phyloP scores from a whole-genome alignment of 2,888 invertebrate genomes.

The Steinernema hermaphroditum region DNA sequence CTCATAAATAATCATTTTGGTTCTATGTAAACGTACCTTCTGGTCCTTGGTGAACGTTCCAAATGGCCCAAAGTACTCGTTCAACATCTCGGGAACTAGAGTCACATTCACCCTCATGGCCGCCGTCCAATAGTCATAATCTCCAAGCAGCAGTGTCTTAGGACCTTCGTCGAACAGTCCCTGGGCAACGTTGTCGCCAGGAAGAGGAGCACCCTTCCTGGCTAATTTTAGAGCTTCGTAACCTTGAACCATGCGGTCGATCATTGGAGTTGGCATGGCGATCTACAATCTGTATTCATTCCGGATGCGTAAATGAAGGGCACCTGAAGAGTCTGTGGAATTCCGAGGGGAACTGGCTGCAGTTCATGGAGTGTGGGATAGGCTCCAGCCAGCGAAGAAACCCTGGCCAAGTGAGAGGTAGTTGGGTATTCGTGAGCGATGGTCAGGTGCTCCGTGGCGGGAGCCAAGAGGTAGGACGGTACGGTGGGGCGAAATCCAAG shows the following conservation, averaged over 20 bases:
- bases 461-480: not conserved
- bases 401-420: not conserved
- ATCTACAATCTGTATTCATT: not conserved
- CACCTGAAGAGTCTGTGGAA: not conserved
- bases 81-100: not conserved
- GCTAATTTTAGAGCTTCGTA: not conserved
- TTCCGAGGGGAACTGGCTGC: not conserved
- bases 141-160: not conserved
- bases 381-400: not conserved
- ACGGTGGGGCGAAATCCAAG: not conserved
- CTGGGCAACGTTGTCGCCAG: not conserved
- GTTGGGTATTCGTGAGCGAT: conserved; percentile 9
- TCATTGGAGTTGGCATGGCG: not conserved
- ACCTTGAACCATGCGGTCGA: not conserved
- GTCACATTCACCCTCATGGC: not conserved
- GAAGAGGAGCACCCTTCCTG: not conserved
- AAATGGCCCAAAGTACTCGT: conserved; percentile 3
- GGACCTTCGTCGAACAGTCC: not conserved
- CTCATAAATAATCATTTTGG: too few relatives aligned
- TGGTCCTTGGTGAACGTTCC: not conserved
- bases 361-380: conserved; percentile 18
- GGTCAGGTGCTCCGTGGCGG: not conserved
- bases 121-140: not conserved
- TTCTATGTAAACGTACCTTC: too few relatives aligned
- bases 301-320: too few relatives aligned